Evolutionary conservation across 2,113 vertebrate species (phyloP).

Genomic region (Vimba vimba): DNA sequence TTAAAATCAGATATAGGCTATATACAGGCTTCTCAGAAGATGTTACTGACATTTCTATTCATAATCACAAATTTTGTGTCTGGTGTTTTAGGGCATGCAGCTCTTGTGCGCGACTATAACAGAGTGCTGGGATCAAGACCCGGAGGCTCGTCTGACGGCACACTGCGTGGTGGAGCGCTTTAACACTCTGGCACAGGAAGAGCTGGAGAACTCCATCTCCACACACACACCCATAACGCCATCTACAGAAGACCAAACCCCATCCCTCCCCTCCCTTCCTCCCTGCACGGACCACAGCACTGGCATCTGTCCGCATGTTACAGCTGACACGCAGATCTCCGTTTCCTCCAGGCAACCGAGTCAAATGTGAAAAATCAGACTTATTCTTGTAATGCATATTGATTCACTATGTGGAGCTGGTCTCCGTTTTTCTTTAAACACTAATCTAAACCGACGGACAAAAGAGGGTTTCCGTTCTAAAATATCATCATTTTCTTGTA

Average conservation of each 20-base stretch:
- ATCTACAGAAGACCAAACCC: slow-evolving; percentile 44
- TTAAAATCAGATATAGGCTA: neutral
- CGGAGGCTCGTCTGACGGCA: slow-evolving; percentile 88
- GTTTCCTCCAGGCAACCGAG: slow-evolving; percentile 41
- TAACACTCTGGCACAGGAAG: slow-evolving; percentile 76
- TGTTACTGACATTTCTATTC: neutral
- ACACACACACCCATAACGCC: neutral
- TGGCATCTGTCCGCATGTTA: slow-evolving; percentile 21
- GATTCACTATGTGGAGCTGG: slow-evolving; percentile 69
- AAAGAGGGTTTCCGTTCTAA: slow-evolving; percentile 29
- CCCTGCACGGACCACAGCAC: slow-evolving; percentile 44
- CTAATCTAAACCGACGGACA: neutral
- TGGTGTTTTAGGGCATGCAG: slow-evolving; percentile 80
- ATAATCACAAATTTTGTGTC: neutral
- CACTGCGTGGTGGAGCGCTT: slow-evolving; percentile 90
- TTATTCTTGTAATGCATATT: slow-evolving; percentile 54
- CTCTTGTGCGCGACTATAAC: slow-evolving; percentile 85
- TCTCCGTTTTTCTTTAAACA: slow-evolving; percentile 58
- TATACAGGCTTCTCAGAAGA: neutral
- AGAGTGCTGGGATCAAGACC: slow-evolving; percentile 93
- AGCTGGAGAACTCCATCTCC: slow-evolving; percentile 46
- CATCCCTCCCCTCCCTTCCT: slow-evolving; percentile 43
- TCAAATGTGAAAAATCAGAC: slow-evolving; percentile 54
- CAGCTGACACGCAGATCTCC: slow-evolving; percentile 41
- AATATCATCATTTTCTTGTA: neutral